A percentile compares a stretch with the other conserved stretches of the same genome.
phyloP scores from a whole-genome alignment of 1,140 invertebrate genomes.

The Geopemphigus sp. region DNA sequence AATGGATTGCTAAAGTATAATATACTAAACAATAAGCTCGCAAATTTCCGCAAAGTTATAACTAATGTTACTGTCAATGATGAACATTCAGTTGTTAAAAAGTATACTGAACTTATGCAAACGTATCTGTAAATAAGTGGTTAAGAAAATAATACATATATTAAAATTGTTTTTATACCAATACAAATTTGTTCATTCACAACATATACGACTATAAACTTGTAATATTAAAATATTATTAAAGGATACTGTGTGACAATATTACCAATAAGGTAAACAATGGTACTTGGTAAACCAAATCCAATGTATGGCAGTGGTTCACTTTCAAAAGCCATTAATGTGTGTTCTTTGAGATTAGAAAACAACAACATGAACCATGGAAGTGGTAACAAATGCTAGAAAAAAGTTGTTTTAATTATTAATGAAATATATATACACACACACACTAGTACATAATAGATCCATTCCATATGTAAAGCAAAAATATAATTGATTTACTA shows the following conservation, averaged over 20 bases:
- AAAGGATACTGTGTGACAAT: constrained; percentile 84
- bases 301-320: constrained; percentile 59
- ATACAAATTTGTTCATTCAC: too few species aligned
- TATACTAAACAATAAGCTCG: constrained; percentile 92
- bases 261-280: constrained; percentile 81
- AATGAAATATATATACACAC: too few species aligned
- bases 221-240: constrained; percentile 15
- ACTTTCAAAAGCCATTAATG: constrained; percentile 62
- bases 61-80: constrained; percentile 94
- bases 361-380: constrained; percentile 78
- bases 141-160: constrained; percentile 4
- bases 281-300: constrained; percentile 67
- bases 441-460: too few species aligned
- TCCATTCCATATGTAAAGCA: too few species aligned
- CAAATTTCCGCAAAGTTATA: constrained; percentile 92
- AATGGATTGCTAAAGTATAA: constrained; percentile 94
- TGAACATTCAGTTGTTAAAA: constrained; percentile 88
- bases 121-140: constrained; percentile 63
- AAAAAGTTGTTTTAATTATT: background rate
- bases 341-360: constrained; percentile 74
- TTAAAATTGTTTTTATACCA: too few species aligned
- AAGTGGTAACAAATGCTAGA: constrained; percentile 78
- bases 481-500: too few species aligned
- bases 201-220: background rate
- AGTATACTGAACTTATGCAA: constrained; percentile 93